phyloP scores from a whole-genome alignment of 2,113 vertebrate species.

The Potamarius usumacintae region DNA sequence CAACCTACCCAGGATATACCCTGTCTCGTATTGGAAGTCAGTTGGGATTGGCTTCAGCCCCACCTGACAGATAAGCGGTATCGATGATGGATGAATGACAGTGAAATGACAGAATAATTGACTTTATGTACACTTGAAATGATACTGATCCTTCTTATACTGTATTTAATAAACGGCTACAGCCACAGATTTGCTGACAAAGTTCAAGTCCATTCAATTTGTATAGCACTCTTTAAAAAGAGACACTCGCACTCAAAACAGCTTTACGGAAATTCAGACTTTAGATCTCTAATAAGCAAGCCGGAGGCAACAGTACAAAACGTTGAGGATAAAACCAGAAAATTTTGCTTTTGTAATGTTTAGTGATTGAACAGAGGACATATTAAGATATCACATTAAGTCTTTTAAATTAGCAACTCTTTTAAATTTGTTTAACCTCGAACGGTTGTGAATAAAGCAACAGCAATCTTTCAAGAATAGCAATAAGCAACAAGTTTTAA shows the following conservation, averaged over 20 bases:
- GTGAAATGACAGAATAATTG: not conserved
- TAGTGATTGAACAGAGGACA: not conserved
- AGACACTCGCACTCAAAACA: not conserved
- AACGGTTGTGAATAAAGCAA: not conserved
- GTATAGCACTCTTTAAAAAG: not conserved
- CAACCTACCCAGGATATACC: too few species aligned
- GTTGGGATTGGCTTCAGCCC: too few species aligned
- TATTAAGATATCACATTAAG: not conserved
- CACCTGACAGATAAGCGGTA: too few species aligned
- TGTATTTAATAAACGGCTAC: not conserved
- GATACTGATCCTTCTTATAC: not conserved
- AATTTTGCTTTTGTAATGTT: not conserved
- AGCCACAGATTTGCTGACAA: not conserved
- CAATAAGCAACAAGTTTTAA: not conserved
- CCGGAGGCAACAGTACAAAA: not conserved
- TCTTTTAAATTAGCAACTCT: not conserved
- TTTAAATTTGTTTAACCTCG: not conserved
- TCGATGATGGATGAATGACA: too few species aligned
- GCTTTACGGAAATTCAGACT: not conserved
- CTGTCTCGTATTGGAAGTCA: too few species aligned
- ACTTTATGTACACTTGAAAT: not conserved
- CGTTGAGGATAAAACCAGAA: not conserved
- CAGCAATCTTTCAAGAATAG: not conserved
- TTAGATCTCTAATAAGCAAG: not conserved
- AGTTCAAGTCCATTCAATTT: not conserved